phyloP scores from a whole-genome alignment of 2,797 vertebrate species.

The Phrynocephalus vlangalii region DNA sequence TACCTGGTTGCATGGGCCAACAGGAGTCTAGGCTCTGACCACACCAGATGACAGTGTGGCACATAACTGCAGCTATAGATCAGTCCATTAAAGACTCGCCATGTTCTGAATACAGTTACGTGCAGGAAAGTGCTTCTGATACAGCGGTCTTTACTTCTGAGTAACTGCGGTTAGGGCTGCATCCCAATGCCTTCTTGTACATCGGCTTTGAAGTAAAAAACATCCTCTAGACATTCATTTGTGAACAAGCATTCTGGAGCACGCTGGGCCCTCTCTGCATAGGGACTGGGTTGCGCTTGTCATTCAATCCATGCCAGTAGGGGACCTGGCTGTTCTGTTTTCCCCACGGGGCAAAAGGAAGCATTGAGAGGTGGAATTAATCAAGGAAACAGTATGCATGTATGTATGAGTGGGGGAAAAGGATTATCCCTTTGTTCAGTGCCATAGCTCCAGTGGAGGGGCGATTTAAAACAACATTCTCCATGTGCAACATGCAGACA shows the following conservation, averaged over 20 bases:
- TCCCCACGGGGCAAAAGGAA: neutral
- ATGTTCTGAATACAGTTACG: neutral
- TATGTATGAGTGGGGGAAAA: neutral
- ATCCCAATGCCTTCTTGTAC: neutral
- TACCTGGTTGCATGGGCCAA: too few relatives aligned
- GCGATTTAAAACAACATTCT: neutral
- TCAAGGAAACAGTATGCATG: neutral
- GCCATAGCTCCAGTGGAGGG: neutral
- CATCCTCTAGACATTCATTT: neutral
- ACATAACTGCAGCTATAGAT: too few relatives aligned
- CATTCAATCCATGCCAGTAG: neutral
- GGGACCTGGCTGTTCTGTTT: neutral
- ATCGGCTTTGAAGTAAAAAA: neutral
- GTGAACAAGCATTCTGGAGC: neutral
- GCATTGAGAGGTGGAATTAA: neutral
- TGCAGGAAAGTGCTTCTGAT: neutral
- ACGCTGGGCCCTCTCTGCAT: neutral
- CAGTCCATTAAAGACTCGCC: too few relatives aligned
- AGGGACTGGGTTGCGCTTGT: neutral
- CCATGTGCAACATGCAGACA: neutral
- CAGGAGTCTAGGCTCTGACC: too few relatives aligned
- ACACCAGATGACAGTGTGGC: too few relatives aligned
- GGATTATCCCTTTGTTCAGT: neutral
- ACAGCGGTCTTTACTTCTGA: neutral
- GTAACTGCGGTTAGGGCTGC: neutral